Evolutionary conservation across 2,113 vertebrate genomes (phyloP).

Genomic region (Sorex araneus): DNA sequence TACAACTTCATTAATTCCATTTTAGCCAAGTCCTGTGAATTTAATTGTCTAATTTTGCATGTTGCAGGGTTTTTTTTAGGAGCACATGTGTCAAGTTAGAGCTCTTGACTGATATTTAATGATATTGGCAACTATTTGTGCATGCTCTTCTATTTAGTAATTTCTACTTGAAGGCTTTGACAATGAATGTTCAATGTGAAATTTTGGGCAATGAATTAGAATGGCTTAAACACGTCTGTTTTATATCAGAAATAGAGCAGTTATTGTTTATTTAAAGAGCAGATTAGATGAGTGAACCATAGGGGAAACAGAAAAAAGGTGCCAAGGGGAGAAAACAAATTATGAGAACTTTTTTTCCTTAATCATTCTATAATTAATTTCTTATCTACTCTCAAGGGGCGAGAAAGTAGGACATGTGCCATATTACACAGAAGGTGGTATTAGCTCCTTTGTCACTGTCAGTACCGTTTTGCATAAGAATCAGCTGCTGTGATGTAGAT

Average conservation of each 20-base stretch:
- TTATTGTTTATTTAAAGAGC: slow-evolving; percentile 44
- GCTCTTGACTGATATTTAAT: not conserved
- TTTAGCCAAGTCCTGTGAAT: not conserved
- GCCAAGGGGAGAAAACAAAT: slow-evolving; percentile 61
- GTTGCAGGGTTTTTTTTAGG: slow-evolving; percentile 4
- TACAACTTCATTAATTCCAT: not conserved
- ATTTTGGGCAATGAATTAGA: slow-evolving; percentile 4
- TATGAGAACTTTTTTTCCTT: slow-evolving; percentile 56
- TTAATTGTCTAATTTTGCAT: slow-evolving; percentile 10
- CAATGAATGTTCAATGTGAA: not conserved
- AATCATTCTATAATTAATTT: slow-evolving; percentile 75
- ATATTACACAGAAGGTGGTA: slow-evolving; percentile 53
- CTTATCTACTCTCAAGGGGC: not conserved
- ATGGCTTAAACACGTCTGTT: slow-evolving; percentile 9
- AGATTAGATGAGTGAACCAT: slow-evolving; percentile 7
- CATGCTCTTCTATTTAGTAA: not conserved
- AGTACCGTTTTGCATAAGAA: slow-evolving; percentile 51
- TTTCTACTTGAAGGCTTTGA: not conserved
- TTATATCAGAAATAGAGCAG: not conserved
- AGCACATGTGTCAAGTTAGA: not conserved
- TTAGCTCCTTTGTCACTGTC: slow-evolving; percentile 44
- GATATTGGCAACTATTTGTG: not conserved
- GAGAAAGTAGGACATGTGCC: slow-evolving; percentile 38
- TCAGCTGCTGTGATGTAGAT: not conserved
- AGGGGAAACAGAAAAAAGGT: not conserved